Conservation (phyloP, 2,888 invertebrate genomes). For the Drosophila nigricruria region DNA sequence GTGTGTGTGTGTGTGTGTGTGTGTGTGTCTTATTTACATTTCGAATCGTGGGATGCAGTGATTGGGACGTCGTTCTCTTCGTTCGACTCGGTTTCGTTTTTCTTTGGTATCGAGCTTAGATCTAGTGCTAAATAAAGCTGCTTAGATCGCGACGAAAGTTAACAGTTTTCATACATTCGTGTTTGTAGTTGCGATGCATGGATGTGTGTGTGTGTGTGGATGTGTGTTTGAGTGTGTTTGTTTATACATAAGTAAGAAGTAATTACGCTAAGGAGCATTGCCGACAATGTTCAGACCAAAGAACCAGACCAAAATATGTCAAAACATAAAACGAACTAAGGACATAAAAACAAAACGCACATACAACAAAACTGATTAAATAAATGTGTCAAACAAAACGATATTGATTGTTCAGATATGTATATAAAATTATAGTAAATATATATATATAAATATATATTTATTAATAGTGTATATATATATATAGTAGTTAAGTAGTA, state of each 20-base stretch:
- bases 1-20: slow-evolving; percentile 13
- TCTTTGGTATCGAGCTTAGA: slow-evolving; percentile 51
- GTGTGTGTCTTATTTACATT: slow-evolving; percentile 54
- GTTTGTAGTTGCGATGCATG: slow-evolving; percentile 28
- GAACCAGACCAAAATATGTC: slow-evolving; percentile 71
- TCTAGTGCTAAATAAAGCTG: slow-evolving; percentile 74
- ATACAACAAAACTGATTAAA: slow-evolving; percentile 75
- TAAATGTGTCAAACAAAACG: slow-evolving; percentile 54
- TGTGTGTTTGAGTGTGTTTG: slow-evolving; percentile 37
- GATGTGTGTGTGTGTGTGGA: slow-evolving; percentile 24
- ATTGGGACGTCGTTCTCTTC: slow-evolving; percentile 37
- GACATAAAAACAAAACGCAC: slow-evolving; percentile 72
- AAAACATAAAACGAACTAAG: slow-evolving; percentile 62
- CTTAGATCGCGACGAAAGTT: slow-evolving; percentile 66
- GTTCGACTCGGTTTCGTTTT: slow-evolving; percentile 41
- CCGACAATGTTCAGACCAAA: slow-evolving; percentile 80
- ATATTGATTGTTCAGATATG: slow-evolving; percentile 47
- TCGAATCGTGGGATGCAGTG: slow-evolving; percentile 57
- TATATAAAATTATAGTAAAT: slow-evolving; percentile 48
- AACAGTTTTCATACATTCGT: slow-evolving; percentile 61
- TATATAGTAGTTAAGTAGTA: slow-evolving; percentile 60
- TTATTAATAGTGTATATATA: slow-evolving; percentile 29
- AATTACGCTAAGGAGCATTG: slow-evolving; percentile 76
- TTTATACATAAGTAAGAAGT: slow-evolving; percentile 65
- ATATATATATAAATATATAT: slow-evolving; percentile 52